A percentile compares a stretch with the other conserved stretches of the same genome.
Evolutionary conservation across 2,888 invertebrate species (phyloP).

Genomic region (Frankliniella fusca): DNA sequence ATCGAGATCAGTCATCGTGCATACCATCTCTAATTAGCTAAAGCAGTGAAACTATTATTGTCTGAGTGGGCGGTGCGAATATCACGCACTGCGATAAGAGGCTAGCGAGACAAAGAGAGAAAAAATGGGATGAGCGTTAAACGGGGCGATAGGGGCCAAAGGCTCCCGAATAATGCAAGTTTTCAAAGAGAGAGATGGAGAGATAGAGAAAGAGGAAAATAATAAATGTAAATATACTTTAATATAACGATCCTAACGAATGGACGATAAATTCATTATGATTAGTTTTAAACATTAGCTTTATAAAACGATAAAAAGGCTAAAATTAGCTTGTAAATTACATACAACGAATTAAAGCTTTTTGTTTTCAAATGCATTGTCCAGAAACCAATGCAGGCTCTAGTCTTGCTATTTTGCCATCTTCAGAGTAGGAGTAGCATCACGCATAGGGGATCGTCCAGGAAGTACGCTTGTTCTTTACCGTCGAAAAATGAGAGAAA

Average conservation of each 20-base stretch:
- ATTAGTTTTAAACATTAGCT: constrained; percentile 19
- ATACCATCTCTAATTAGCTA: not conserved
- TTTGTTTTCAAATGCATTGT: not conserved
- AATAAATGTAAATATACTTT: not conserved
- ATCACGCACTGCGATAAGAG: not conserved
- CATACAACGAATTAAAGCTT: constrained; percentile 2
- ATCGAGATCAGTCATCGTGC: no score
- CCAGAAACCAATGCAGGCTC: no score
- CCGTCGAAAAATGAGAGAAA: no score
- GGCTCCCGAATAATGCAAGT: no score
- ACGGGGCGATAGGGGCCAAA: no score
- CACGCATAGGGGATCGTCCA: no score
- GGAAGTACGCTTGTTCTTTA: no score
- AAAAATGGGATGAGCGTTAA: not conserved
- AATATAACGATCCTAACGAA: not conserved
- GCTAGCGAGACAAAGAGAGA: not conserved
- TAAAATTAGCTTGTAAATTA: not conserved
- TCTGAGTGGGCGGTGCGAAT: constrained; percentile 6
- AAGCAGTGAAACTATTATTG: constrained; percentile 15
- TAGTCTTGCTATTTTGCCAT: not conserved
- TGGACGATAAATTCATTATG: constrained; percentile 18
- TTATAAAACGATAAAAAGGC: constrained; percentile 25
- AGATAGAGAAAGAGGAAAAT: constrained; percentile 5
- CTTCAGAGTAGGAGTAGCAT: not conserved
- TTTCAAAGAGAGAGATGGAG: not conserved